Percentiles rank a stretch among this genome's conserved stretches.
These are phyloP conservation scores for Leuciscus waleckii DNA, from an alignment of 2,797 vertebrate species.

Conservation along the genomic window DNA sequence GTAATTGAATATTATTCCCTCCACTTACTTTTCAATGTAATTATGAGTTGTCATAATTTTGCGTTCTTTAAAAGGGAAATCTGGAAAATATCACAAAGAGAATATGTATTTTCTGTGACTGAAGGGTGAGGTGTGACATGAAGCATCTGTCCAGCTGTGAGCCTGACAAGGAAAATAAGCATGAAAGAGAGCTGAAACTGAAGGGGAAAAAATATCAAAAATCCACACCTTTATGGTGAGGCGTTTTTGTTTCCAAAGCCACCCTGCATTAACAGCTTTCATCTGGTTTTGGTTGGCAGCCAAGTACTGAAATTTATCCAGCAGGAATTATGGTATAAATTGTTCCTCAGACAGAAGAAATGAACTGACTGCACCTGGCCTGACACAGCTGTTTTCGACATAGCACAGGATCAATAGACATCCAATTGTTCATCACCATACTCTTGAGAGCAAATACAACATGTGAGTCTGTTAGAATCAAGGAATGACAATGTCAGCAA, in stretches of 20 bases:
- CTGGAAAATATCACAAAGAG: constrained; percentile 31
- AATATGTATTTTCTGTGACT: constrained; percentile 33
- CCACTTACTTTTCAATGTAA: not conserved
- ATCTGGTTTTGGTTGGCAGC: constrained; percentile 85
- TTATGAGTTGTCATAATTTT: constrained; percentile 5
- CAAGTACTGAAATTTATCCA: constrained; percentile 74
- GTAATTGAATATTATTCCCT: constrained; percentile 9
- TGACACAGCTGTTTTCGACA: constrained; percentile 80
- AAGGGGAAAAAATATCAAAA: constrained; percentile 17
- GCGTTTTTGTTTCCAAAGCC: constrained; percentile 67
- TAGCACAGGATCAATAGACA: constrained; percentile 64
- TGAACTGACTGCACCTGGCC: constrained; percentile 83
- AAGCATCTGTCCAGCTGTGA: constrained; percentile 48
- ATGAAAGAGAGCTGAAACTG: constrained; percentile 18
- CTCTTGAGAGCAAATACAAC: constrained; percentile 7
- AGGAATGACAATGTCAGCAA: constrained; percentile 28
- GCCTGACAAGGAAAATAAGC: constrained; percentile 59
- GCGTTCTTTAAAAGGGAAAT: constrained; percentile 1
- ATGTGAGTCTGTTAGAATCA: not conserved
- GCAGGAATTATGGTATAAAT: constrained; percentile 86
- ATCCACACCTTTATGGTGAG: constrained; percentile 58
- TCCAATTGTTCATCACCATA: constrained; percentile 53
- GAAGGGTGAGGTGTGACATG: constrained; percentile 24
- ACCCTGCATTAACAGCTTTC: constrained; percentile 82
- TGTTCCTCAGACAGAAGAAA: constrained; percentile 80